phyloP scores from a whole-genome alignment of 2,113 vertebrate species.

The Podarcis raffonei region DNA sequence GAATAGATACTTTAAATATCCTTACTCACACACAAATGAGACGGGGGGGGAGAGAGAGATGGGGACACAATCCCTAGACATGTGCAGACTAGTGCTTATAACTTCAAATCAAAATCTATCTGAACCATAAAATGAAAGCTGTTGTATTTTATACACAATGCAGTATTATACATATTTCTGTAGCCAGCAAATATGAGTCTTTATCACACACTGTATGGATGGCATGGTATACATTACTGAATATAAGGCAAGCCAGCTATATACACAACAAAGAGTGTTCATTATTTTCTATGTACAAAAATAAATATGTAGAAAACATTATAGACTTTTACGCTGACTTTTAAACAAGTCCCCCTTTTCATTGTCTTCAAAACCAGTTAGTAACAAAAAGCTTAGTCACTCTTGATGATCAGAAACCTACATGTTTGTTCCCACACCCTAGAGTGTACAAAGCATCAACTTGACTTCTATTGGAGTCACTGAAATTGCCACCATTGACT shows the following conservation, averaged over 20 bases:
- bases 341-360: slow-evolving; percentile 46
- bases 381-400: slow-evolving; percentile 13
- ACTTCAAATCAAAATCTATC: not conserved
- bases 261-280: slow-evolving; percentile 49
- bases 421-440: slow-evolving; percentile 2
- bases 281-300: slow-evolving; percentile 10
- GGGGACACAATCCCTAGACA: not conserved
- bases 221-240: slow-evolving; percentile 68
- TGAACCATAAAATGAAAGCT: slow-evolving; percentile 72
- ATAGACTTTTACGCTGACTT: slow-evolving; percentile 60
- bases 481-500: slow-evolving; percentile 10
- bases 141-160: slow-evolving; percentile 77
- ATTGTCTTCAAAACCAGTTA: slow-evolving; percentile 16
- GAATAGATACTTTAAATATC: not conserved
- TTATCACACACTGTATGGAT: slow-evolving; percentile 86
- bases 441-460: slow-evolving; percentile 24
- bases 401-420: slow-evolving; percentile 23
- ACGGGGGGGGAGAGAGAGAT: too few relatives aligned
- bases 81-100: not conserved
- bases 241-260: slow-evolving; percentile 69
- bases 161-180: slow-evolving; percentile 76
- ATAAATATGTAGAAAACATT: slow-evolving; percentile 66
- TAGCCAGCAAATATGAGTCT: slow-evolving; percentile 78
- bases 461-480: slow-evolving; percentile 22
- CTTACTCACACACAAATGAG: not conserved